Base-by-base conservation (phyloP, 1,140 invertebrate species). In the Phortica variegata region DNA sequence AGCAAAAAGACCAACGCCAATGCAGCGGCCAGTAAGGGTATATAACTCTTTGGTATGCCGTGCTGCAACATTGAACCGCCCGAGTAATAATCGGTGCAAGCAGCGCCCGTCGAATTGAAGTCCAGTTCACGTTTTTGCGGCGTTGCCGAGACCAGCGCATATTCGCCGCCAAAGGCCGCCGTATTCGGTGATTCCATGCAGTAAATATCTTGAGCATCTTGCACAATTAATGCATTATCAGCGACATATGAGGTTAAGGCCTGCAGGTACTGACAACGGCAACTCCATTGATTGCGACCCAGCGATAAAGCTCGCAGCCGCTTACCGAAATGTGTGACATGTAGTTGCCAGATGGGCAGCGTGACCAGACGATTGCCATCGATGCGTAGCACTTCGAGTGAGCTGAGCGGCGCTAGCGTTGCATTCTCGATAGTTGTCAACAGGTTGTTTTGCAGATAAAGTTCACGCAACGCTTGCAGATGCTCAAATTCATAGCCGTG, bases 401-500 rank as follows among this genome's bases (percentile, higher is more conserved):
- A 89, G 47, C 81, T 83, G 15, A 95, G 76, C 6, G 86, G 85
- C 13, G 87, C 70, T 49, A 95, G 85, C 3, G 91, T 93, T 59
- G 84, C 80, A 73, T 95, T 94, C 29, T 84, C 84, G 54, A 96
- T 89, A 61, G 81, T 82, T 9, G 80, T 79, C 40, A 96, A 86
- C 31, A 84, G 73, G 78, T 96, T 96, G 65, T 93, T 89, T 59
- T 94, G 89, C 54, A 96, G 77, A 73, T 93, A 91, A 0, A 96
- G 80, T 75, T 94, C 90, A 58, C 86, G 83, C 45, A 95, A 75
- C 49, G 88, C 84, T 4, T 82, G 81, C 13, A 96, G 76, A 69
- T 90, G 87, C 61, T 93, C 90, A 69, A 96, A 95, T 77, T 96
- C 93, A 74, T 86, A 93, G 9, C 93, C 93, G 54, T 90, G 86